Evolutionary conservation across 2,113 vertebrate genomes (phyloP), one percentile per base, ranked within the genome.

Genomic region (Indicator indicator): DNA sequence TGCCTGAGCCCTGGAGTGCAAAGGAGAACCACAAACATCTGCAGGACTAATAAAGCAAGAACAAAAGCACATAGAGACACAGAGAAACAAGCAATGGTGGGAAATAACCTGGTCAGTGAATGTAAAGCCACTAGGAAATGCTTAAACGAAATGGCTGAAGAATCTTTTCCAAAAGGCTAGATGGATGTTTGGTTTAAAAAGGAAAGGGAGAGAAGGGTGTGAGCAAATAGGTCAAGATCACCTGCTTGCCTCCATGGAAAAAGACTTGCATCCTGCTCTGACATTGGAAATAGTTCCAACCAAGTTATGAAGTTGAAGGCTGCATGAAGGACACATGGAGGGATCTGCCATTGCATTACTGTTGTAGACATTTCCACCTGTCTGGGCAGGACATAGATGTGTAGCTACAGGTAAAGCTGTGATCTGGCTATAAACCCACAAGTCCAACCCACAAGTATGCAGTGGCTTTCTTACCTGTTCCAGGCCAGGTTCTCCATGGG

Each of bases 271-370:
- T 50, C 12, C 30, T 4, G 2, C 27, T 59, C 6, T 71, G 19
- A 32, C 71, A 2, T 16, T 38, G 42, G 32, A 78, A 86, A 77
- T 30, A 30, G 3, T 93, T 95, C 17, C 24, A 52, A 56, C 15
- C 9, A 42, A 68, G 7, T 54, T 27, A 62, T 11, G 12, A 33
- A 64, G 9, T 9, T 56, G 32, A 80, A 77, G 26, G 40, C 15
- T 71, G 54, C 0, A 5, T 0, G 3, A 0, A 0, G 60, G 40
- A 32, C 1, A 2, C 9, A 10, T 0, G 11, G 55, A 65, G 10
- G 12, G 24, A 70, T 80, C 48, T 74, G 26, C 27, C 17, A 20
- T 26, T 16, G 11, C 1, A 0, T 54, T 79, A 62, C 24, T 2
- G 10, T 13, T 2, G 1, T 23, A 68, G 76, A 33, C 3, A 12